Evolutionary conservation across 2,797 vertebrate species (phyloP), one percentile per base, ranked within the genome.

Genomic region (Enteromius anoplus): DNA sequence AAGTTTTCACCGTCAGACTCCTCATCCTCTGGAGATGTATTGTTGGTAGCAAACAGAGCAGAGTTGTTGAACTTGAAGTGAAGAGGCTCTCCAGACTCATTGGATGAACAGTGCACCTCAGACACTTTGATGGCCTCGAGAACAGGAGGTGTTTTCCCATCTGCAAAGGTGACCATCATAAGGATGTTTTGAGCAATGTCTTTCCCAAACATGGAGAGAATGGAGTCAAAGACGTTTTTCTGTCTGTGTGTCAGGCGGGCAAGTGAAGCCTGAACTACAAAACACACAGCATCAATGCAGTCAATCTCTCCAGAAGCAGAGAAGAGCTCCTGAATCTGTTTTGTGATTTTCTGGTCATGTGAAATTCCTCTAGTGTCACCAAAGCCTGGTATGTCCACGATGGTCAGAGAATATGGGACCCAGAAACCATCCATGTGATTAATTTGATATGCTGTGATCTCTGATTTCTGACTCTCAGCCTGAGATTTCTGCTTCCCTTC

Each of bases 181-280:
- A 55, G 21, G n/a, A 90, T 91, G 82, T 91, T 92, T 9, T 89
- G 80, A 75, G 83, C 78, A 2, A 92, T 85, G 21, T 92, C 85
- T 71, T 89, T 89, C 10, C 87, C 87, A 85, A 90, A 88, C 32
- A 90, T 85, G 2, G 88, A 87, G 26, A 91, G 86, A 29, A 90
- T 75, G 0, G 84, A 87, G 29, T 91, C 87, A 76, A 90, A 89
- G 21, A 89, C 49, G 5, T 86, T 86, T 51, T 51, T 85, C 14
- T 90, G 90, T 75, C 81, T 78, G 85, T 78, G 19, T 2, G 85
- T 88, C 0, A 88, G 66, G 2, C 78, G 80, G 8, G 80, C 51
- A 2, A 85, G 42, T 11, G 87, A 69, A n/a, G 62, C 62, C 62
- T 65, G 62, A 4, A 65, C 62, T 34, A 65, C 62, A 34, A 65